These are phyloP conservation scores for Brachionus koreanus DNA, from an alignment of 1,140 invertebrate species.

Conservation along the genomic window DNA sequence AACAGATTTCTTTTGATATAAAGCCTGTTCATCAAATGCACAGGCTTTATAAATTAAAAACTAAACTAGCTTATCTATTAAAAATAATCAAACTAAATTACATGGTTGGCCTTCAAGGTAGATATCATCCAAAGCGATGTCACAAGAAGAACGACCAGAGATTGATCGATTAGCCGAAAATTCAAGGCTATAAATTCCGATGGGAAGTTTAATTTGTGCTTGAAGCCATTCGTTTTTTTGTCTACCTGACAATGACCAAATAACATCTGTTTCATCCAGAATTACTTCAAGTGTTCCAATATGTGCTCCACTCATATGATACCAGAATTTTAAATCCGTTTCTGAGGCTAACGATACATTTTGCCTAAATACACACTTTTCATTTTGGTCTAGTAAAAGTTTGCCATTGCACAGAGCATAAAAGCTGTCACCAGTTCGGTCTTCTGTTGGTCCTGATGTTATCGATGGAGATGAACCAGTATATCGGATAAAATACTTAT, in stretches of 20 bases:
- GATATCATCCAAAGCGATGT: constrained; percentile 19
- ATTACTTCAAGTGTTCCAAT: constrained; percentile 10
- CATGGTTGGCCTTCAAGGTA: background rate
- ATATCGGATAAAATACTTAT: background rate
- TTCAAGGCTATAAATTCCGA: background rate
- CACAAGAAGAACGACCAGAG: background rate
- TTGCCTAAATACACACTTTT: background rate
- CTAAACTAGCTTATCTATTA: background rate
- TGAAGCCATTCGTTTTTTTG: constrained; percentile 31
- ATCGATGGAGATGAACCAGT: background rate
- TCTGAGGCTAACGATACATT: background rate
- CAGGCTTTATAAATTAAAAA: no score
- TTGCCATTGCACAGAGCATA: constrained; percentile 18
- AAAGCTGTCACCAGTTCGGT: background rate
- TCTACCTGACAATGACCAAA: background rate
- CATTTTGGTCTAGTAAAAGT: background rate
- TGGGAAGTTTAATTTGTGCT: background rate
- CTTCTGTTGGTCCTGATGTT: background rate
- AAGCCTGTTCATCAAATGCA: no score
- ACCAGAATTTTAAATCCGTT: constrained; percentile 21
- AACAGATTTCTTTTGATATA: no score
- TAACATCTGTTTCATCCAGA: background rate
- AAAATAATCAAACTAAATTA: background rate
- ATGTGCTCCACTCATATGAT: background rate
- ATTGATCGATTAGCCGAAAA: constrained; percentile 16